These are phyloP conservation scores for Sialia sialis DNA, from an alignment of 2,113 vertebrate species.

Conservation along the genomic window DNA sequence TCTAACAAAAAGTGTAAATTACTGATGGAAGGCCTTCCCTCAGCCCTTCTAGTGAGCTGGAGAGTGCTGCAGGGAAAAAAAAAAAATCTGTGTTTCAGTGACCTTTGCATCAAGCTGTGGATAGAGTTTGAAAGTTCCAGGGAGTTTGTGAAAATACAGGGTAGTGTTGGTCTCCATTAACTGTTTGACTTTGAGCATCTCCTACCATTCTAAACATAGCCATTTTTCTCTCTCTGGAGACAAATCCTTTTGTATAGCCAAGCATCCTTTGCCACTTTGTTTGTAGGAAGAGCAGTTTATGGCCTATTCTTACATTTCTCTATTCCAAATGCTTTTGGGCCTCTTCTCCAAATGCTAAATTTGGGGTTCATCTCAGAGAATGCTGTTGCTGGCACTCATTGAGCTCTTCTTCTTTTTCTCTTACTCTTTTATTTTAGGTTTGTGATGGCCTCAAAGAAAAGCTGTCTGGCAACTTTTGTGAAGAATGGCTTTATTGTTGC, in stretches of 20 bases:
- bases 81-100: neutral
- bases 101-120: neutral
- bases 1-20: neutral
- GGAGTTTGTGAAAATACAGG: neutral
- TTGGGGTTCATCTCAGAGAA: neutral
- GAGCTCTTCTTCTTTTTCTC: neutral
- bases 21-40: neutral
- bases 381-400: neutral
- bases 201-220: neutral
- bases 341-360: neutral
- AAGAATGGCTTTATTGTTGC: neutral
- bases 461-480: neutral
- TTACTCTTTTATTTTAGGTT: neutral
- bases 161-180: neutral
- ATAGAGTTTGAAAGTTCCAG: neutral
- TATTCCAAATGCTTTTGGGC: neutral
- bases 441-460: neutral
- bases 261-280: neutral
- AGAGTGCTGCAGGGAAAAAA: neutral
- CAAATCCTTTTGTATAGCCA: neutral
- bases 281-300: neutral
- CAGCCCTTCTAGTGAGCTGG: too few relatives aligned
- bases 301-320: neutral
- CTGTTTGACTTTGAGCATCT: neutral
- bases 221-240: neutral